Evolutionary conservation across 2,888 invertebrate species (phyloP).

Genomic region (Carpatolechia fugitivella): DNA sequence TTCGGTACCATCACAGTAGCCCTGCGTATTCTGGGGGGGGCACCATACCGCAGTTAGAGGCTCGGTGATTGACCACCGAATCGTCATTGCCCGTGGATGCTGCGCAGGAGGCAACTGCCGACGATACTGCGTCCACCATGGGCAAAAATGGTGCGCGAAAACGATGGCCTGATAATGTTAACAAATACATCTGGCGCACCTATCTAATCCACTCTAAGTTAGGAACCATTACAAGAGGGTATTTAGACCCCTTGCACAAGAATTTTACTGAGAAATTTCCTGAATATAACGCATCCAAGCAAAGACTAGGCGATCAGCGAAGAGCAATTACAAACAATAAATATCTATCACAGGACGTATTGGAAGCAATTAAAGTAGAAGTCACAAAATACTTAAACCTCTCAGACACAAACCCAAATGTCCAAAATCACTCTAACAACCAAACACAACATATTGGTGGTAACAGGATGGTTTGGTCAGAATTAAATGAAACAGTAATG

Average conservation of each 20-base stretch:
- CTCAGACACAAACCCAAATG: too few species aligned
- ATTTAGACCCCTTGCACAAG: not conserved
- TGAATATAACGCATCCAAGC: not conserved
- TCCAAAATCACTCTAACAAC: too few species aligned
- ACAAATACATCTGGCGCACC: not conserved
- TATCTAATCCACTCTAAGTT: not conserved
- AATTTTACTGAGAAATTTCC: not conserved
- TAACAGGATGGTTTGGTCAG: not conserved
- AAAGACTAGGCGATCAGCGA: slow-evolving; percentile 6
- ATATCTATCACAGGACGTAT: not conserved
- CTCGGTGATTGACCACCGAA: too few species aligned
- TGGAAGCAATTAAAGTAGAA: slow-evolving; percentile 8
- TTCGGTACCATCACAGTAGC: too few species aligned
- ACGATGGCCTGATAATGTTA: too few species aligned
- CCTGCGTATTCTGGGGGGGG: too few species aligned
- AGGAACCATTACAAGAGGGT: slow-evolving; percentile 8
- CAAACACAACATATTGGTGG: not conserved
- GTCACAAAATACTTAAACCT: not conserved
- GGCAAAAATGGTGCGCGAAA: too few species aligned
- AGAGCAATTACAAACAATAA: slow-evolving; percentile 5
- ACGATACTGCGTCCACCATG: too few species aligned
- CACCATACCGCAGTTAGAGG: too few species aligned
- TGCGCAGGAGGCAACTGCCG: too few species aligned
- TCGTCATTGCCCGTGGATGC: too few species aligned
- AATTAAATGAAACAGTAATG: not conserved